Conservation (phyloP, 2,888 invertebrate genomes). For the Lepidocyrtinus sp. region DNA sequence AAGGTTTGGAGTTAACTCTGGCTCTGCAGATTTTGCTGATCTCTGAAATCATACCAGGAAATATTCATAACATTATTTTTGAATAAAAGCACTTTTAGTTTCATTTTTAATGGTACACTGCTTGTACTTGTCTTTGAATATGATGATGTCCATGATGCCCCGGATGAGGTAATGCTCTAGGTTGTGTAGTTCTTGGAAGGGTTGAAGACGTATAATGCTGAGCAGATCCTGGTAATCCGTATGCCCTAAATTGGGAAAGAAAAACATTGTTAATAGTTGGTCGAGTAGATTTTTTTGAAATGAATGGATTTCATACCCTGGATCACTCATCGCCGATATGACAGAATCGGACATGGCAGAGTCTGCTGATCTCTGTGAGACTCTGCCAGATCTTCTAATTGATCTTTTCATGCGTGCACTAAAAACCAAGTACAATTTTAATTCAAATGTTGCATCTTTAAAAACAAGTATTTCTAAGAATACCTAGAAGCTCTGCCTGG, state of each 20-base stretch:
- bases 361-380: constrained; percentile 79
- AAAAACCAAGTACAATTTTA: neutral
- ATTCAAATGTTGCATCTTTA: neutral
- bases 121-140: constrained; percentile 19
- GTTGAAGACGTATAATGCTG: constrained; percentile 62
- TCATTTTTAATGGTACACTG: neutral
- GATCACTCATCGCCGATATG: constrained; percentile 68
- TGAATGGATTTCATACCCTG: constrained; percentile 60
- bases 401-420: constrained; percentile 71
- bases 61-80: neutral
- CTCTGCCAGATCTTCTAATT: constrained; percentile 76
- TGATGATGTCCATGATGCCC: too few species aligned
- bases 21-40: constrained; percentile 69
- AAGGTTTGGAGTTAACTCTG: constrained; percentile 65
- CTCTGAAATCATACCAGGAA: constrained; percentile 46
- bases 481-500: constrained; percentile 63
- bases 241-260: constrained; percentile 29
- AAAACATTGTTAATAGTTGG: constrained; percentile 19
- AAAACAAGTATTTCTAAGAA: neutral
- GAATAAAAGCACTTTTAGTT: neutral
- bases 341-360: constrained; percentile 74
- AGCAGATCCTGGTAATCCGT: constrained; percentile 39
- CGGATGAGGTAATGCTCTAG: constrained; percentile 54
- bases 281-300: neutral
- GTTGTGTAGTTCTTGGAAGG: constrained; percentile 62